These are phyloP conservation scores for Panagrolaimus sp. DNA, from an alignment of 1,140 invertebrate genomes.

Conservation along the genomic window DNA sequence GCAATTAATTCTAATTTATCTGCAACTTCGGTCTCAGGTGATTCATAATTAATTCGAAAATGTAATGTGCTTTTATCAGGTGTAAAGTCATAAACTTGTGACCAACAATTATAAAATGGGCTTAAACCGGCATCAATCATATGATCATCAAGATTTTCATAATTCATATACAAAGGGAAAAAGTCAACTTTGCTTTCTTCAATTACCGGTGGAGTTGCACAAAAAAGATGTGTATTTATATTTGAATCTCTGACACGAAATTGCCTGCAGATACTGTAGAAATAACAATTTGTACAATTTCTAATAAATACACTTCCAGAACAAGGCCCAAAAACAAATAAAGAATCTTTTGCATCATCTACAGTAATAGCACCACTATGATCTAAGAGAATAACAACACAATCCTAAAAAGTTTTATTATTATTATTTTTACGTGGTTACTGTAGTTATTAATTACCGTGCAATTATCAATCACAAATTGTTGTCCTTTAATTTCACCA, in stretches of 20 bases:
- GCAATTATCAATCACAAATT: conserved; percentile 41
- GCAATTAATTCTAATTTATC: background rate
- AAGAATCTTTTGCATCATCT: conserved; percentile 40
- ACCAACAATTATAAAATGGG: conserved; percentile 13
- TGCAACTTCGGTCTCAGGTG: background rate
- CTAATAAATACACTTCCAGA: conserved; percentile 43
- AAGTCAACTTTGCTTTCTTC: conserved; percentile 37
- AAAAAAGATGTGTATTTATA: conserved; percentile 32
- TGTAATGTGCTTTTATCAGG: background rate
- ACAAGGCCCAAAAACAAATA: conserved; percentile 44
- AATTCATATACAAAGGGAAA: conserved; percentile 27
- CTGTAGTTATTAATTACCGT: conserved; percentile 4
- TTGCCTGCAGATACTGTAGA: conserved; percentile 42
- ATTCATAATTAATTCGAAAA: conserved; percentile 8
- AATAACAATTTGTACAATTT: conserved; percentile 30
- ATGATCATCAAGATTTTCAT: conserved; percentile 25
- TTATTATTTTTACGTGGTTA: too few species aligned
- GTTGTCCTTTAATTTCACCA: conserved; percentile 32
- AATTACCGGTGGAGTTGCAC: conserved; percentile 41
- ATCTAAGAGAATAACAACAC: conserved; percentile 34
- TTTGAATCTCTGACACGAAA: conserved; percentile 40
- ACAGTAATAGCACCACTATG: conserved; percentile 32
- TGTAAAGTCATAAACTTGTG: conserved; percentile 12
- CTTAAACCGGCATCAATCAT: conserved; percentile 3
- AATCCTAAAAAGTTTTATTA: conserved; percentile 29